Evolutionary conservation across 2,888 invertebrate species (phyloP).

Genomic region (Rotaria macrura): DNA sequence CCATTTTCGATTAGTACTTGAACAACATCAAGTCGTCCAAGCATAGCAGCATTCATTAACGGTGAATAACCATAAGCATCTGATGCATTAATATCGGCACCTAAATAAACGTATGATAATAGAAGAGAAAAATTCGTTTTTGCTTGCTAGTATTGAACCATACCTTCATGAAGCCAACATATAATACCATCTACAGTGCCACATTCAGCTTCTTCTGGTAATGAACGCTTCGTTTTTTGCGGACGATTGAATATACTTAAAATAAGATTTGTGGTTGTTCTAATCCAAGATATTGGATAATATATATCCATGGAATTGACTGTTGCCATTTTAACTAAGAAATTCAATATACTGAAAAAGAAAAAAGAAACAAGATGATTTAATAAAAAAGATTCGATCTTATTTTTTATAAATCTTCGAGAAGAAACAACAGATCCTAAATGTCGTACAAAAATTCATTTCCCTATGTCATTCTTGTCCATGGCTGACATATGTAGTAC

Average conservation of each 20-base stretch:
- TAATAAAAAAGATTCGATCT: too few relatives aligned
- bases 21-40: constrained; percentile 22
- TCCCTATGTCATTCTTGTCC: too few relatives aligned
- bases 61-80: constrained; percentile 34
- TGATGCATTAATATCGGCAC: constrained; percentile 25
- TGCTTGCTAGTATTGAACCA: too few relatives aligned
- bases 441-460: too few relatives aligned
- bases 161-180: constrained; percentile 29
- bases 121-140: too few relatives aligned
- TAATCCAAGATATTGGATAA: neutral
- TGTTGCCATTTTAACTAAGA: neutral
- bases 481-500: too few relatives aligned
- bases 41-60: constrained; percentile 26
- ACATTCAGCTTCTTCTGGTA: constrained; percentile 32
- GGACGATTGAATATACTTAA: neutral
- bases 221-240: constrained; percentile 25
- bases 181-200: constrained; percentile 26
- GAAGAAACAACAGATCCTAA: too few relatives aligned
- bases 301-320: neutral
- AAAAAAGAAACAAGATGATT: too few relatives aligned
- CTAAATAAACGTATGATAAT: neutral
- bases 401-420: too few relatives aligned
- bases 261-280: neutral
- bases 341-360: neutral
- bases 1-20: constrained; percentile 21